These are phyloP conservation scores for Eufriesea mexicana DNA, from an alignment of 1,140 invertebrate species.

Conservation along the genomic window DNA sequence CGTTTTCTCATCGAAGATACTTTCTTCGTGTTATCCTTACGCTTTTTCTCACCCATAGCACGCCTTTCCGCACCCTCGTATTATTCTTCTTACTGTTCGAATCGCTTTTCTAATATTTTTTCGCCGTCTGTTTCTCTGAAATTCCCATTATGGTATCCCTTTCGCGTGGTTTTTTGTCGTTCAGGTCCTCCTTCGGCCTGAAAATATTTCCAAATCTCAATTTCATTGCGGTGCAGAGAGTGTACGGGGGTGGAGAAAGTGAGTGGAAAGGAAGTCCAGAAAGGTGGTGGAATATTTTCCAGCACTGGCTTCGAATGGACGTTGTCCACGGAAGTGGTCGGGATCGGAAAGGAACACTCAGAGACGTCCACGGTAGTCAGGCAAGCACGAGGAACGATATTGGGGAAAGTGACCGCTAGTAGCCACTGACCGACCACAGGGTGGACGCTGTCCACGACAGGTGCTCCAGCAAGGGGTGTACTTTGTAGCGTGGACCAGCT, in stretches of 20 bases:
- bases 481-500: not conserved
- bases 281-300: not conserved
- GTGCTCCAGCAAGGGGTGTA: not conserved
- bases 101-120: too few species aligned
- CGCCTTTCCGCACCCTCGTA: too few species aligned
- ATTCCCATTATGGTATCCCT: too few species aligned
- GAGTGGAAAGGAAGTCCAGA: not conserved
- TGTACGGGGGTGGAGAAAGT: not conserved
- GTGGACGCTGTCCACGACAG: not conserved
- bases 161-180: too few species aligned
- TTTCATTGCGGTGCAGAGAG: not conserved
- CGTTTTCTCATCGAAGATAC: too few species aligned
- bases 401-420: not conserved
- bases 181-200: too few species aligned
- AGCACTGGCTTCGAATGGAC: not conserved
- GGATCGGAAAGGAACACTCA: not conserved
- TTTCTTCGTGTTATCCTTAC: too few species aligned
- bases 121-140: too few species aligned
- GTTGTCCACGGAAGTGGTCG: not conserved
- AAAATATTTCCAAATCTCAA: not conserved
- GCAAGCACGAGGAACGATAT: not conserved
- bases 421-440: not conserved
- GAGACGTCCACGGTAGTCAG: not conserved
- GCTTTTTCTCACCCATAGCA: too few species aligned
- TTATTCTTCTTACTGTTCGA: too few species aligned